A percentile compares a stretch with the other conserved stretches of the same genome.
Evolutionary conservation across 2,888 invertebrate species (phyloP).

Genomic region (Orthosia cruda): DNA sequence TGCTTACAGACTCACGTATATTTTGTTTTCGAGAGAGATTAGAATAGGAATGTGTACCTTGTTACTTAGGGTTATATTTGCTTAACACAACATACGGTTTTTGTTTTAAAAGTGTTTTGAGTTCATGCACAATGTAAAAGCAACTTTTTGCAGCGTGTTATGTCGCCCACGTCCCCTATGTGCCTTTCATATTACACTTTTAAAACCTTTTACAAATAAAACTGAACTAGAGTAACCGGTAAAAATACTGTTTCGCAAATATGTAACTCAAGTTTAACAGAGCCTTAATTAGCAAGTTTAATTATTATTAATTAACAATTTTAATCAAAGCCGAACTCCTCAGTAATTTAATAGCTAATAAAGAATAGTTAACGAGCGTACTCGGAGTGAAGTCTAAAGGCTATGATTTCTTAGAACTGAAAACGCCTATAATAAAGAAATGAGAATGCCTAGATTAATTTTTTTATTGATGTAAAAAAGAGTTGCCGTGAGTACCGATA

Average conservation of each 20-base stretch:
- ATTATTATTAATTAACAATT: slow-evolving; percentile 24
- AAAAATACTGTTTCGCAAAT: background rate
- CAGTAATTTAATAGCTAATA: background rate
- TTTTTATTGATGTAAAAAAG: too few species aligned
- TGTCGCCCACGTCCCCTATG: slow-evolving; percentile 19
- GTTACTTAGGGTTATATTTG: slow-evolving; percentile 19
- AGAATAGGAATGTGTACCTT: slow-evolving; percentile 7
- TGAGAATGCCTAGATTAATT: background rate
- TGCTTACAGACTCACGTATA: slow-evolving; percentile 34
- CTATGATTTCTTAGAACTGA: slow-evolving; percentile 7
- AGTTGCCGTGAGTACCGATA: too few species aligned
- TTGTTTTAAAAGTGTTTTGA: slow-evolving; percentile 11
- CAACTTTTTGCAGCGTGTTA: background rate
- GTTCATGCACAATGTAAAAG: background rate
- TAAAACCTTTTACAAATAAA: background rate
- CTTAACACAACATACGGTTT: slow-evolving; percentile 15
- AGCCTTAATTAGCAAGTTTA: slow-evolving; percentile 24
- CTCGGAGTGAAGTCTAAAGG: background rate
- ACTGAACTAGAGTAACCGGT: background rate
- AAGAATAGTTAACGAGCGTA: slow-evolving; percentile 15
- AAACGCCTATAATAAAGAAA: background rate
- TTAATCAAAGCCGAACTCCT: slow-evolving; percentile 19
- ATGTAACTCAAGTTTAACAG: background rate
- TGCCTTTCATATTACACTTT: background rate
- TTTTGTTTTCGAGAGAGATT: slow-evolving; percentile 32